Evolutionary conservation across 23 tunicate species (phyloP).

Genomic region (Ascidia mentula): DNA sequence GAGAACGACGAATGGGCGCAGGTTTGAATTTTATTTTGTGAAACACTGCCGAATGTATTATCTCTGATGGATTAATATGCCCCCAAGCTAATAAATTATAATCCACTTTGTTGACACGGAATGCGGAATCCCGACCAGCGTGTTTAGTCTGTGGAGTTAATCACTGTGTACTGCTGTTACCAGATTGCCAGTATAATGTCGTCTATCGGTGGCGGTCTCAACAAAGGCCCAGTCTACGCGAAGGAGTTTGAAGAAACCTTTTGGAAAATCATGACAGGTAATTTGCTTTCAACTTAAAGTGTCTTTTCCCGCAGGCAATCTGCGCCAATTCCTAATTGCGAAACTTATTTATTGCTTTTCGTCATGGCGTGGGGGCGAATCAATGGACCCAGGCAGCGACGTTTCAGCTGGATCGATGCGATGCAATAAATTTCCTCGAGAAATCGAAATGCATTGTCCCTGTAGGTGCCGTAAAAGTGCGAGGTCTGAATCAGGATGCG

Average conservation of each 20-base stretch:
- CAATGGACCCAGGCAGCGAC: no score
- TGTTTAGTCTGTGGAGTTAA: no score
- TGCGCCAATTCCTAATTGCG: not conserved
- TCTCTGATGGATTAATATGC: no score
- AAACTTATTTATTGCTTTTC: not conserved
- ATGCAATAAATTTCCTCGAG: not conserved
- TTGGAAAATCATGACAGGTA: constrained; percentile 86
- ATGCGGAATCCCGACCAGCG: no score
- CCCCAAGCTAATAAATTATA: no score
- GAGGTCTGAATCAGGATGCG: no score
- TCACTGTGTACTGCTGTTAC: no score
- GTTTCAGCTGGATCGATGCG: not conserved
- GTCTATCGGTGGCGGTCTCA: constrained; percentile 30
- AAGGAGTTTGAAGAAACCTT: constrained; percentile 84
- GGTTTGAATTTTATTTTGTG: not conserved
- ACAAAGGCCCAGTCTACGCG: constrained; percentile 49
- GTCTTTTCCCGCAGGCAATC: not conserved
- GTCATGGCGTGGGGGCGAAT: not conserved
- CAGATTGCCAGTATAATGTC: constrained; percentile 68
- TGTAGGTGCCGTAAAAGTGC: not conserved
- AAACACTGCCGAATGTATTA: no score
- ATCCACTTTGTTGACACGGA: no score
- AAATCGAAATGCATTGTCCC: not conserved
- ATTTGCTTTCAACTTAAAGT: not conserved
- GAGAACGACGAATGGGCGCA: constrained; percentile 66